Evolutionary conservation across 2,113 vertebrate genomes (phyloP), one percentile per base, ranked within the genome.

Genomic region (Dasyprocta punctata): DNA sequence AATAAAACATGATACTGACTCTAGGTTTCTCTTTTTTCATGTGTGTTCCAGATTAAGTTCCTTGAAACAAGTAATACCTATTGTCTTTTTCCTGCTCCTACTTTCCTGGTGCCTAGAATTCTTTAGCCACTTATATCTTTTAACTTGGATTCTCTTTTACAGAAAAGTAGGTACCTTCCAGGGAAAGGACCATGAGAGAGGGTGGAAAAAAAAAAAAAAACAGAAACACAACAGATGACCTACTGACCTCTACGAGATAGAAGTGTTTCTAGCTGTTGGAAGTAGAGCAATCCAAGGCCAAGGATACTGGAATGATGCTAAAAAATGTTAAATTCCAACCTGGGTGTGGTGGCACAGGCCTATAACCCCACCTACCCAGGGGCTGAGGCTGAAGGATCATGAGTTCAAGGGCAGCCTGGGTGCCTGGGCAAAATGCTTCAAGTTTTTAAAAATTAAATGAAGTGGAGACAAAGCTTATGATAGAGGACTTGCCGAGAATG

Each of bases 51-150:
- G 36, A 33, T 36, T 5, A 14, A 67, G 36, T 80, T 56, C 54
- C 49, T 75, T 95, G 30, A 86, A 58, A 28, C 2, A 52, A 63
- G 7, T 28, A 26, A 33, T 52, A 69, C 14, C 19, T 81, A 36
- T 47, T 89, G 61, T n/a, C 38, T 85, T 92, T 86, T 80, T 17
- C 41, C 36, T 87, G 36, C 33, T 47, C 41, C 52, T 63, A n/a
- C 52, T 8, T 8, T 91, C 78, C 44, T 5, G 14, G 54, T 28
- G 87, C 19, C 85, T 38, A 73, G 47, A 41, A 56, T 73, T 65
- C 44, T 73, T 88, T 52, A 87, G 24, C n/a, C 73, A 75, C 58
- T 93, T 95, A 82, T 80, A 75, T 30, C 41, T 91, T 65, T 90
- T 81, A 54, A 80, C 36, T 88, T 93, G 47, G 78, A 81, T 24